Evolutionary conservation across 1,140 invertebrate species (phyloP).

Genomic region (Caenorhabditis inopinata): DNA sequence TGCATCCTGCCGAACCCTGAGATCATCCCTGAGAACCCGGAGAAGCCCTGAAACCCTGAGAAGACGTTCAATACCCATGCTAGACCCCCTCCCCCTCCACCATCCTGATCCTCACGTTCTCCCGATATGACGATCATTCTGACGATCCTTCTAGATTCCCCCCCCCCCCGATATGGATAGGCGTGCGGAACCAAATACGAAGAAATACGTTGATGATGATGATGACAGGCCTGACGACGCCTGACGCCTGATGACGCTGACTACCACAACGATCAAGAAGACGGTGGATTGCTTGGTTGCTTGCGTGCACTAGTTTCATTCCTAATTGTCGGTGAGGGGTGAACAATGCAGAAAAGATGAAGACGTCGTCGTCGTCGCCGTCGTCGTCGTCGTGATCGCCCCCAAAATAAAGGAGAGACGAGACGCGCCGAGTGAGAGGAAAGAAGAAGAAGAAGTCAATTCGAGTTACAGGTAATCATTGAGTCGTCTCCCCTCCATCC

Average conservation of each 20-base stretch:
- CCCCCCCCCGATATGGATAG: neutral
- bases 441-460: neutral
- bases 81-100: too few relatives aligned
- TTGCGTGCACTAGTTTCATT: slow-evolving; percentile 18
- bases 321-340: slow-evolving; percentile 14
- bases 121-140: too few relatives aligned
- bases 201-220: neutral
- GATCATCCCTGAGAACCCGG: too few relatives aligned
- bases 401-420: neutral
- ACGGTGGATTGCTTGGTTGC: neutral
- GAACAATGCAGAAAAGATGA: neutral
- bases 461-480: slow-evolving; percentile 32
- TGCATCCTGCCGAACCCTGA: too few relatives aligned
- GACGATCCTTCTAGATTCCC: neutral
- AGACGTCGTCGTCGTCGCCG: too few relatives aligned
- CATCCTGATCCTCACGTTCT: too few relatives aligned
- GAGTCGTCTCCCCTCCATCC: neutral
- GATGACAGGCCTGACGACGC: neutral
- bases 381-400: too few relatives aligned
- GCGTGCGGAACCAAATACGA: neutral
- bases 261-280: too few relatives aligned
- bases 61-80: too few relatives aligned
- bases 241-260: too few relatives aligned
- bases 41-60: too few relatives aligned
- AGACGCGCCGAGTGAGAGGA: too few relatives aligned